A percentile compares a stretch with the other conserved stretches of the same genome.
These are phyloP conservation scores for Subanguina moxae DNA, from an alignment of 1,140 invertebrate genomes.

Conservation along the genomic window DNA sequence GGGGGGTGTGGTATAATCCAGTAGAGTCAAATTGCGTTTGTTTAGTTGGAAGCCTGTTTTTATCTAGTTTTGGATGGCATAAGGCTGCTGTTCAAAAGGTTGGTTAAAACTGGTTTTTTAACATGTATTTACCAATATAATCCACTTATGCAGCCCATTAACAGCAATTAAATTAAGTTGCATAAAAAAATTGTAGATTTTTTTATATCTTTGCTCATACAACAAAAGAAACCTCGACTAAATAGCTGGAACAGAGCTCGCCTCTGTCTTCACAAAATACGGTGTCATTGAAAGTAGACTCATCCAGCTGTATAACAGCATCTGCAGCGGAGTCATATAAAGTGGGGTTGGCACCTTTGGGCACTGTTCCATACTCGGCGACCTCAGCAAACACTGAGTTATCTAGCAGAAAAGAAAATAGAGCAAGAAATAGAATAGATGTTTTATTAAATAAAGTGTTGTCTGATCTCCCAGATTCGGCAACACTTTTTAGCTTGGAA, in stretches of 20 bases:
- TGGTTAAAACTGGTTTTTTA: neutral
- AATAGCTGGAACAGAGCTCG: constrained; percentile 43
- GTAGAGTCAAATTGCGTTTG: no score
- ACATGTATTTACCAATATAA: neutral
- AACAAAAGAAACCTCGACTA: constrained; percentile 45
- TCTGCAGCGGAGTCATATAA: constrained; percentile 47
- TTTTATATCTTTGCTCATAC: neutral
- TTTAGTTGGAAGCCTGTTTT: no score
- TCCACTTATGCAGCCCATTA: neutral
- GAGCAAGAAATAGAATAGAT: no score
- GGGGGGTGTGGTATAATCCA: no score
- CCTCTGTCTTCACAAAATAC: constrained; percentile 42
- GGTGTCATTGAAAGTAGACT: constrained; percentile 56
- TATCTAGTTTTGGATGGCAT: no score
- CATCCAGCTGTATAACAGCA: constrained; percentile 54
- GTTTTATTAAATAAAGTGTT: no score
- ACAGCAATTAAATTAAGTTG: neutral
- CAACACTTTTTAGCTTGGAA: no score
- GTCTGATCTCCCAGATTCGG: no score
- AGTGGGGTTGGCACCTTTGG: constrained; percentile 57
- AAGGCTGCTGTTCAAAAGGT: neutral
- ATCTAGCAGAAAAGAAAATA: no score
- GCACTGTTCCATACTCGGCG: constrained; percentile 43
- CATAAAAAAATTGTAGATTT: constrained; percentile 5
- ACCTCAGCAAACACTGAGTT: constrained; percentile 7